phyloP scores from a whole-genome alignment of 2,113 vertebrate genomes.

The Leuciscus idus region DNA sequence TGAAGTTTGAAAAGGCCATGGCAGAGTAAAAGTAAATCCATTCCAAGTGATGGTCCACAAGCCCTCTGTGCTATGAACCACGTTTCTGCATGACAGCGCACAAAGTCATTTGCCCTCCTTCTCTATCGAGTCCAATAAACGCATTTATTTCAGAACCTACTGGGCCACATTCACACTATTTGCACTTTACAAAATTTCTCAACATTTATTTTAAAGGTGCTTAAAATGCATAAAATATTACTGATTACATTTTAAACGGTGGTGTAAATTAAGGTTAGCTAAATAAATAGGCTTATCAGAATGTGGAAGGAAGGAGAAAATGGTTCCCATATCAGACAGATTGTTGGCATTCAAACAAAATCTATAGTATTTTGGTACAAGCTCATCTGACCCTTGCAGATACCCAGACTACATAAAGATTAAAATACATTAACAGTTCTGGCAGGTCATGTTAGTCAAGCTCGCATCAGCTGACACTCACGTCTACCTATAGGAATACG shows the following conservation, averaged over 20 bases:
- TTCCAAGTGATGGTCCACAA: conserved; percentile 11
- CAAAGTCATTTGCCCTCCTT: conserved; percentile 13
- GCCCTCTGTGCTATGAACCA: neutral
- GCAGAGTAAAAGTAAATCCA: conserved; percentile 39
- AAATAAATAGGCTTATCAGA: too few species aligned
- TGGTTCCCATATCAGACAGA: too few species aligned
- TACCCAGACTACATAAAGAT: too few species aligned
- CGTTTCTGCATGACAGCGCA: conserved; percentile 13
- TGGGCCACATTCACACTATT: neutral
- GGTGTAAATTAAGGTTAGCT: too few species aligned
- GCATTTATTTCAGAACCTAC: conserved; percentile 3
- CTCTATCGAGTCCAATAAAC: neutral
- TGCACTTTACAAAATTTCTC: neutral
- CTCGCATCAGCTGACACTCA: too few species aligned
- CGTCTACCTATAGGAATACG: too few species aligned
- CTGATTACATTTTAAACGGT: neutral
- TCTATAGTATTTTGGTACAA: too few species aligned
- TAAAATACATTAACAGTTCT: too few species aligned
- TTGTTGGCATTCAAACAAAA: too few species aligned
- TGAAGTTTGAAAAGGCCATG: conserved; percentile 13
- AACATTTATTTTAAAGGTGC: neutral
- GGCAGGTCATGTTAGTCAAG: too few species aligned
- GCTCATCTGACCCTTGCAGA: too few species aligned
- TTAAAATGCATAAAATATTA: neutral
- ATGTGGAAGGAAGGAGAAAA: too few species aligned